These are phyloP conservation scores for Ypsolopha sequella DNA, from an alignment of 2,888 invertebrate genomes.

Conservation along the genomic window DNA sequence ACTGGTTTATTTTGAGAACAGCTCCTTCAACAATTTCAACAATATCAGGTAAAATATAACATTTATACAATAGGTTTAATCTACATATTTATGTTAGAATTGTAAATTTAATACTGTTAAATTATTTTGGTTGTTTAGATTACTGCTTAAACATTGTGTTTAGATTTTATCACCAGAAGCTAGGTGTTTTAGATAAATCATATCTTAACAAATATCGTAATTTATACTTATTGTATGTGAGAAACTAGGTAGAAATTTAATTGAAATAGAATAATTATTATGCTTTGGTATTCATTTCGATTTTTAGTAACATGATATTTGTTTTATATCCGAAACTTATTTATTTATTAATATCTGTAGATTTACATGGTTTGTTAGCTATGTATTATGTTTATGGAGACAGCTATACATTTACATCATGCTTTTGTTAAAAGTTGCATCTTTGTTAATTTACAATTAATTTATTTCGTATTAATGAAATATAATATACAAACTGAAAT, in stretches of 20 bases:
- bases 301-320: background rate
- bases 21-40: too few species aligned
- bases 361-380: too few species aligned
- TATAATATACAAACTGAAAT: too few species aligned
- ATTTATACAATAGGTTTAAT: background rate
- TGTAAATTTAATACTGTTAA: too few species aligned
- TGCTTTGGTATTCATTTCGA: background rate
- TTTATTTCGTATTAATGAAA: too few species aligned
- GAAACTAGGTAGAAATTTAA: background rate
- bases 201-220: background rate
- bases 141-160: background rate
- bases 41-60: too few species aligned
- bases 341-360: background rate
- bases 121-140: background rate
- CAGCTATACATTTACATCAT: too few species aligned
- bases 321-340: background rate
- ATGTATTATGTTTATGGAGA: too few species aligned
- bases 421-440: too few species aligned
- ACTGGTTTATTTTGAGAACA: too few species aligned
- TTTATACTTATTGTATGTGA: background rate
- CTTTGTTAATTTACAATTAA: too few species aligned
- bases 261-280: background rate
- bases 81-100: background rate
- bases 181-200: background rate
- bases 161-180: background rate